Base-by-base conservation (phyloP, 2,888 invertebrate genomes). In the Automeris io region DNA sequence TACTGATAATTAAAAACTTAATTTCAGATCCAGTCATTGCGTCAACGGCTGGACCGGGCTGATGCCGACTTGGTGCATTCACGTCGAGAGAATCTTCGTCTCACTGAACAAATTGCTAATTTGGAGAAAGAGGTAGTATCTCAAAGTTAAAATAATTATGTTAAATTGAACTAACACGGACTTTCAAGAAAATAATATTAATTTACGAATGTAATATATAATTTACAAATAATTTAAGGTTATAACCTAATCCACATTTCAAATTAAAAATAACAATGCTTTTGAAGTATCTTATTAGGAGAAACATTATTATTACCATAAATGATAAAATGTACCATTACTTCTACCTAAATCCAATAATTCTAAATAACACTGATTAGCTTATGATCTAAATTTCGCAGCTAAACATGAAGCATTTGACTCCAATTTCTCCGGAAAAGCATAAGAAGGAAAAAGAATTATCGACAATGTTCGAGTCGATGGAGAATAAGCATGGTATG, bases 401-500 rank as follows among this genome's bases (percentile, higher is more conserved):
- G 90, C 57, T 90, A 49, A 89, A 90, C n/a, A 87, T 90, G 73
- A 89, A 89, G 25, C 88, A 78, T 52, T 59, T 90, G 39, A 89
- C 89, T 34, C 89, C 90, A 24, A 86, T 88, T 53, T 83, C 90
- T 45, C 87, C 89, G 8, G 88, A 89, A 54, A 92, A 92, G 55
- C 91, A 91, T 51, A 80, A 78, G 49, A 86, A 82, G 46, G 93
- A 93, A 37, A 92, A 92, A 59, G 93, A 94, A 61, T 64, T 95
- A 38, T 89, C 92, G 18, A 89, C 92, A 11, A 90, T 93, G 81
- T 89, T 95, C 32, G 90, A 92, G 46, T 91, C 93, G 38, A 92
- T 95, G 89, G 95, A 95, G 61, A 90, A 91, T 18, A 95, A 94
- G 71, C 94, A 95, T 79, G 93, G 95, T 95, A 88, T 87, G 91